phyloP scores from a whole-genome alignment of 1,140 invertebrate genomes.

The Pectinophora gossypiella region DNA sequence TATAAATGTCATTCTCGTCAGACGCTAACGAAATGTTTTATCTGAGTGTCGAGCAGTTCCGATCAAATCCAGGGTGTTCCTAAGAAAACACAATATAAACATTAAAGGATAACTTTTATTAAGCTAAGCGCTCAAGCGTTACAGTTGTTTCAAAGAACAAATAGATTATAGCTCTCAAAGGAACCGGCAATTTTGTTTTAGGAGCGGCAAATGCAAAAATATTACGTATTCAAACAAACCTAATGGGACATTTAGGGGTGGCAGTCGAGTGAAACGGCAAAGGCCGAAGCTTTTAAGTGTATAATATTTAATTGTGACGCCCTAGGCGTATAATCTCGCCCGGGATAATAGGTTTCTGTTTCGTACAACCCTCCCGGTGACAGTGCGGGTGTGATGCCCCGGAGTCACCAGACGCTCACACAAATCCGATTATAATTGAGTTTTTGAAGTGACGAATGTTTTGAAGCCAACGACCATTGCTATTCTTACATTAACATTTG shows the following conservation, averaged over 20 bases:
- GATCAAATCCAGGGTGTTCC: too few species aligned
- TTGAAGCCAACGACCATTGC: conserved; percentile 11
- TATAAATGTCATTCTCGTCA: conserved; percentile 20
- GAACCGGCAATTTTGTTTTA: conserved; percentile 72
- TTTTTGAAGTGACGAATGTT: conserved; percentile 56
- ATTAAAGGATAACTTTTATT: conserved; percentile 55
- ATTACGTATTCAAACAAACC: conserved; percentile 75
- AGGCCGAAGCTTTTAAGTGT: conserved; percentile 76
- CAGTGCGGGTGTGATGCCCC: conserved; percentile 69
- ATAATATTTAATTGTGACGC: conserved; percentile 77
- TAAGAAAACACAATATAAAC: conserved; percentile 10
- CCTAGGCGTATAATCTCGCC: conserved; percentile 76
- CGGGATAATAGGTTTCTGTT: conserved; percentile 76
- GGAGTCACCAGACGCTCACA: conserved; percentile 56
- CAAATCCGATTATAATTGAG: conserved; percentile 72
- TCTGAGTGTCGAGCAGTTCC: neutral
- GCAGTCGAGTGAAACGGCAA: conserved; percentile 73
- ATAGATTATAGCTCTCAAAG: conserved; percentile 73
- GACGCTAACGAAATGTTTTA: too few species aligned
- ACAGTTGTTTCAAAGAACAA: conserved; percentile 72
- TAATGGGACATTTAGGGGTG: conserved; percentile 75
- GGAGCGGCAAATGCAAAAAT: conserved; percentile 73
- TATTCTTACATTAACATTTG: neutral
- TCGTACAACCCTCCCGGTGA: conserved; percentile 69
- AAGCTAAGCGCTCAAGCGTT: conserved; percentile 60